Conservation (phyloP, 2,888 invertebrate genomes). For the Syrphus vitripennis region DNA sequence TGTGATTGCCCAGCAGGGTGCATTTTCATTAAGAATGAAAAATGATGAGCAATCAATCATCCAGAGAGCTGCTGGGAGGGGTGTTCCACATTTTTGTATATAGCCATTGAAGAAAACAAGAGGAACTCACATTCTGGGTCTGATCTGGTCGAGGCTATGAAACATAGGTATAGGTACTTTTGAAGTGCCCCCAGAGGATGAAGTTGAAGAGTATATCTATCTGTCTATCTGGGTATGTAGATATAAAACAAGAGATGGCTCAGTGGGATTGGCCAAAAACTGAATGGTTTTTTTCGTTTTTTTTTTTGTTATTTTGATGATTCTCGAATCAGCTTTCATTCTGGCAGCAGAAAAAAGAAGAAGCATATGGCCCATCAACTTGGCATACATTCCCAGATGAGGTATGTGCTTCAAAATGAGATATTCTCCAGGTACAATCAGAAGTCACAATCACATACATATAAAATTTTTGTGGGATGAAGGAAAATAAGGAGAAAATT, state of each 20-base stretch:
- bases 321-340: conserved; percentile 50
- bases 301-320: conserved; percentile 9
- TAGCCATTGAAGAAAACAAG: not conserved
- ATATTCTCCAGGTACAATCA: conserved; percentile 56
- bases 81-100: conserved; percentile 76
- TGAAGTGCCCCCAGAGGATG: conserved; percentile 51
- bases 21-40: conserved; percentile 82
- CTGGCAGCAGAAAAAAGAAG: conserved; percentile 26
- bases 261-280: conserved; percentile 66
- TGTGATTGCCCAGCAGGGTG: conserved; percentile 79
- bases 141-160: conserved; percentile 12
- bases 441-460: conserved; percentile 19
- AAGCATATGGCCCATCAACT: conserved; percentile 31
- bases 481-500: not conserved
- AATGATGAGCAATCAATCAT: conserved; percentile 82
- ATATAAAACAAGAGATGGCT: conserved; percentile 27
- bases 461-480: not conserved
- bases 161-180: conserved; percentile 17
- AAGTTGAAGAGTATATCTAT: conserved; percentile 14
- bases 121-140: not conserved
- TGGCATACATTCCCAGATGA: conserved; percentile 48
- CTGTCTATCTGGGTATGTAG: not conserved
- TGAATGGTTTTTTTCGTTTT: conserved; percentile 9
- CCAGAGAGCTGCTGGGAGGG: conserved; percentile 77
- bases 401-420: conserved; percentile 65